These are phyloP conservation scores for Mesitornis unicolor DNA, from an alignment of 2,113 vertebrate genomes.

Conservation along the genomic window DNA sequence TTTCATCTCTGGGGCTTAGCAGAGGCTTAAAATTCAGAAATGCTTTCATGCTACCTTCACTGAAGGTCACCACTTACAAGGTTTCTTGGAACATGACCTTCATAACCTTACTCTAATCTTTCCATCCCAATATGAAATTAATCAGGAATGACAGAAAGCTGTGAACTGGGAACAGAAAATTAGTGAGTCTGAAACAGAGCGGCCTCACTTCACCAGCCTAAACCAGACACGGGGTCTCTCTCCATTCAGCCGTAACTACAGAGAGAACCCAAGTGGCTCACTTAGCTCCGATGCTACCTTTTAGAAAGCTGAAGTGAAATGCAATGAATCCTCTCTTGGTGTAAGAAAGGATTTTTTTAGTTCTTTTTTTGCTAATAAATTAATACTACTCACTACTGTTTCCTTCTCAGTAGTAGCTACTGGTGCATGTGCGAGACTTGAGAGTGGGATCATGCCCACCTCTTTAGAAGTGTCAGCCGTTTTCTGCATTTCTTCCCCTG, in stretches of 20 bases:
- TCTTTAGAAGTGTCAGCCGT: not conserved
- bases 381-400: not conserved
- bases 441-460: not conserved
- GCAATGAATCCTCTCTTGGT: not conserved
- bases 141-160: not conserved
- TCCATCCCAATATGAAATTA: not conserved
- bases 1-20: not conserved
- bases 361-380: not conserved
- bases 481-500: not conserved
- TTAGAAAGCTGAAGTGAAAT: not conserved
- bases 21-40: not conserved
- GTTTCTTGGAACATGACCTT: not conserved
- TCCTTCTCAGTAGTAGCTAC: not conserved
- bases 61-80: not conserved
- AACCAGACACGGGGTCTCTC: not conserved
- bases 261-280: not conserved
- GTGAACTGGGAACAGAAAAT: not conserved
- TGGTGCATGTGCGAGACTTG: not conserved
- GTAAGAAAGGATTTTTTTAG: not conserved
- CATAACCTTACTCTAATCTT: not conserved
- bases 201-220: not conserved
- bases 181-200: not conserved
- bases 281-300: not conserved
- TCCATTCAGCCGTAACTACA: not conserved
- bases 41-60: not conserved